Conservation (phyloP, 1,140 invertebrate genomes). For the Chironomus tepperi region DNA sequence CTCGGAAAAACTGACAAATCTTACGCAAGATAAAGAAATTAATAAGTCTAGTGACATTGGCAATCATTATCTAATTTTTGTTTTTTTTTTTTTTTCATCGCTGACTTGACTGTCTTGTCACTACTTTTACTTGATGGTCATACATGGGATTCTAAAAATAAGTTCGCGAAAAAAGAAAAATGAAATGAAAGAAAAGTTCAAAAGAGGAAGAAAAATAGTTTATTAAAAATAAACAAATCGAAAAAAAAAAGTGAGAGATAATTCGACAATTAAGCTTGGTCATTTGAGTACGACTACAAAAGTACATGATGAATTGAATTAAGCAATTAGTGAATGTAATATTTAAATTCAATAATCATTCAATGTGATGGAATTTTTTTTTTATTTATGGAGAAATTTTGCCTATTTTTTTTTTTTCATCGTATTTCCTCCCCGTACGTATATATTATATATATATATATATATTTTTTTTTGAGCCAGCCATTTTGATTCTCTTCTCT, state of each 20-base stretch:
- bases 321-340: background rate
- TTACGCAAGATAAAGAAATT: background rate
- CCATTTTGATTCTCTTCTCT: conserved; percentile 21
- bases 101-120: background rate
- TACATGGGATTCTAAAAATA: conserved; percentile 17
- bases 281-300: background rate
- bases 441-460: too few relatives aligned
- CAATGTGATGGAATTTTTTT: background rate
- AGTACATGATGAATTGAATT: background rate
- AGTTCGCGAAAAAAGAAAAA: background rate
- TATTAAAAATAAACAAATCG: conserved; percentile 22
- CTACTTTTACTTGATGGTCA: conserved; percentile 12
- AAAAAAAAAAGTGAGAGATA: background rate
- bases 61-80: background rate
- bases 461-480: background rate
- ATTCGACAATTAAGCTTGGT: background rate
- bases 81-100: background rate
- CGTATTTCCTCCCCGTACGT: background rate
- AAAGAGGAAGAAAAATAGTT: conserved; percentile 7
- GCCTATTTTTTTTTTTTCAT: background rate
- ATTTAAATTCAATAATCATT: background rate
- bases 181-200: background rate
- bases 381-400: background rate
- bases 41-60: background rate
- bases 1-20: too few relatives aligned